Evolutionary conservation across 2,113 vertebrate genomes (phyloP).

Genomic region (Felis chaus): DNA sequence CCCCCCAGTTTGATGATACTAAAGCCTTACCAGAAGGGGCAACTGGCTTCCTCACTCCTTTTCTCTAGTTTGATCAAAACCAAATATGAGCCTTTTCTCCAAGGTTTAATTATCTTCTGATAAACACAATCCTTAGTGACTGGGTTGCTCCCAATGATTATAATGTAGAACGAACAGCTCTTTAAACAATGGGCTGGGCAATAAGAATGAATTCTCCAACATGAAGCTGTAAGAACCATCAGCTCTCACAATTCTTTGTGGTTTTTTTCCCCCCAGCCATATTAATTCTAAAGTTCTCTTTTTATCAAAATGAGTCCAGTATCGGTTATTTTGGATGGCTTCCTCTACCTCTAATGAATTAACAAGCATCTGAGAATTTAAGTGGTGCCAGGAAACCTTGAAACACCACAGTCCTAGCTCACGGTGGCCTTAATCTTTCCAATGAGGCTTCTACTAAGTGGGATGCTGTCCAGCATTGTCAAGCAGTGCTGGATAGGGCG

Average conservation of each 20-base stretch:
- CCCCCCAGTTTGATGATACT: neutral
- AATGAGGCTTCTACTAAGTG: neutral
- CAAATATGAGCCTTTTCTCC: neutral
- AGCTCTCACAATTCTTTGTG: neutral
- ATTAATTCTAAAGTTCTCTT: neutral
- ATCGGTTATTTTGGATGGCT: neutral
- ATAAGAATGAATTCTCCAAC: neutral
- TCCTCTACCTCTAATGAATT: neutral
- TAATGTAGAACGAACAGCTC: neutral
- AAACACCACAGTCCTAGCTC: neutral
- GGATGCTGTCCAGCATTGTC: neutral
- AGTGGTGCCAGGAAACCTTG: neutral
- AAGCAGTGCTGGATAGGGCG: neutral
- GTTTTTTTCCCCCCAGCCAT: neutral
- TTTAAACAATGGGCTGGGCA: neutral
- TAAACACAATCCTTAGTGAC: neutral
- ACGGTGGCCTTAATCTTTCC: neutral
- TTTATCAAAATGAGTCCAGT: neutral
- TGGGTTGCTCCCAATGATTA: neutral
- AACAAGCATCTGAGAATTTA: neutral
- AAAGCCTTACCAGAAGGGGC: neutral
- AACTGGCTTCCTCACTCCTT: neutral
- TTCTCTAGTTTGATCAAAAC: neutral
- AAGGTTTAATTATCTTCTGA: constrained; percentile 1
- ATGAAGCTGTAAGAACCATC: neutral